Evolutionary conservation across 1,140 invertebrate genomes (phyloP).

Genomic region (Heliconius himera): DNA sequence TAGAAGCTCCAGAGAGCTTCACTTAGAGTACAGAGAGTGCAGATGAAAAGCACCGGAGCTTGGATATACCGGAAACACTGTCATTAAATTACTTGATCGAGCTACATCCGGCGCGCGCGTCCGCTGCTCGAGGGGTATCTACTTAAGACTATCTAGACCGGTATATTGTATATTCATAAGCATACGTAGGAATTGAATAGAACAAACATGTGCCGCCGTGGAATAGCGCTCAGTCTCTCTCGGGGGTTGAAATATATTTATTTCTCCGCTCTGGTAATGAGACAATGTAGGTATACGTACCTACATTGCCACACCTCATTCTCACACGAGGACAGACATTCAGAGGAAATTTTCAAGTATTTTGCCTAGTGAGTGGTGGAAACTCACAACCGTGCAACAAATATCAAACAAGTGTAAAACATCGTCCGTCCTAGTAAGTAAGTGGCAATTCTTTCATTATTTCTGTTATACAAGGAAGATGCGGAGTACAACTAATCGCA

Average conservation of each 20-base stretch:
- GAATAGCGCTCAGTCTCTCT: too few species aligned
- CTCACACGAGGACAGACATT: too few species aligned
- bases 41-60: not conserved
- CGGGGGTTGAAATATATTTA: too few species aligned
- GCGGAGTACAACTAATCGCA: not conserved
- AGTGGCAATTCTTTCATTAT: not conserved
- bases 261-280: too few species aligned
- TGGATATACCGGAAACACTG: constrained; percentile 17
- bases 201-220: too few species aligned
- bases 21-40: not conserved
- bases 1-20: not conserved
- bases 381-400: not conserved
- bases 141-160: not conserved
- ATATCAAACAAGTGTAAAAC: not conserved
- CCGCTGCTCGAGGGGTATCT: not conserved
- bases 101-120: constrained; percentile 15
- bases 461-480: not conserved
- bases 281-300: too few species aligned
- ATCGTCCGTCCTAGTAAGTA: not conserved
- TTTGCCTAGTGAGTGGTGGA: too few species aligned
- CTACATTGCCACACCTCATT: too few species aligned
- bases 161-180: not conserved
- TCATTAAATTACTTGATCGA: constrained; percentile 25
- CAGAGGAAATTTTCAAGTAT: too few species aligned
- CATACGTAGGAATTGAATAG: too few species aligned